Base-by-base conservation (phyloP, 2,113 vertebrate species). In the Emydocephalus ijimae region DNA sequence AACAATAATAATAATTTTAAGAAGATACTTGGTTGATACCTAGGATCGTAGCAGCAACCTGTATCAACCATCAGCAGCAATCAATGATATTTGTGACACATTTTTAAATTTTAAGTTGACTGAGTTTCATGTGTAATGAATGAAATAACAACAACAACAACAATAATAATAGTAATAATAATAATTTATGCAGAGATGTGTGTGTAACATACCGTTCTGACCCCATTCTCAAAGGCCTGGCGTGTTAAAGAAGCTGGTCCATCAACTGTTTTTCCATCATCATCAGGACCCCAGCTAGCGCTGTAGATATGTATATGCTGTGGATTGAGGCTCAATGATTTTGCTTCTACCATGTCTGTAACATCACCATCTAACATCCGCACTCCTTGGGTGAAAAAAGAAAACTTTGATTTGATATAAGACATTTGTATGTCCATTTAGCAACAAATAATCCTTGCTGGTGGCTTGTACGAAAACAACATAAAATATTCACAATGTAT, bases 291-390 rank as follows among this genome's bases (percentile, higher is more conserved):
- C 99, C 99, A 99, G 97, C 99, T 99, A 94, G 99, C 99, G 7
- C 99, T 99, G 97, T 99, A 99, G 95, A 99, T 99, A 95, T 99
- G 99, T 34, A 99, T 99, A 91, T 99, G 99, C 93, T 99, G 99
- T 1, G 99, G 99, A 87, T 99, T 98, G 59, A 99, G 98, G 95
- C 99, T 99, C 34, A 99, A 97, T 14, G 99, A 99, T 93, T 99
- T 99, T 1, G 99, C 99, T 96, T 99, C 99, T 55, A 99, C 99
- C 99, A 99, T 99, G 96, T 99, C 99, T 0, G 99, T 99, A 90
- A 99, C 99, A 21, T 99, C 99, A 92, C 99, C 99, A 0, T 99
- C 99, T 97, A 99, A 97, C 99, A 99, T 99, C 12, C 99, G 98
- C 54, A 99, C 99, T 89, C 99, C 99, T 99, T 96, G 56, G 34